phyloP scores from a whole-genome alignment of 2,797 vertebrate genomes.

The Nannoperca obscura region DNA sequence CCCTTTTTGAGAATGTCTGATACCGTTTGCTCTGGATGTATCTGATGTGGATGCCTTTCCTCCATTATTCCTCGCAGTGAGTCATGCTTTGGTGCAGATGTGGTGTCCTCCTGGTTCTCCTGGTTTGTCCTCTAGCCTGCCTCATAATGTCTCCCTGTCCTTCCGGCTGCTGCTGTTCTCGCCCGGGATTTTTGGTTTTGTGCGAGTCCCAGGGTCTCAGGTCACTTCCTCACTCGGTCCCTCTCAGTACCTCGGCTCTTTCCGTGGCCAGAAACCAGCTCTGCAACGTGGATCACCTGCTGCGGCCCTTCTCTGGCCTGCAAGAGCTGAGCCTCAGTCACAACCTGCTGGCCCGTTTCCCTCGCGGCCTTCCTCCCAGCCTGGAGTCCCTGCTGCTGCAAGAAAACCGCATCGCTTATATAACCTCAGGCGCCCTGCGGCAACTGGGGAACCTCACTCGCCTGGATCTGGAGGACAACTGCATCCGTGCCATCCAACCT shows the following conservation, averaged over 20 bases:
- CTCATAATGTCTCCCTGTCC: conserved; percentile 76
- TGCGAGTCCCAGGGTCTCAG: conserved; percentile 86
- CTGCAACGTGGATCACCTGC: conserved; percentile 85
- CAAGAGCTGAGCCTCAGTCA: conserved; percentile 87
- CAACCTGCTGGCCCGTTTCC: conserved; percentile 83
- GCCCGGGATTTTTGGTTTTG: conserved; percentile 77
- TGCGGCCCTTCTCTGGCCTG: conserved; percentile 78
- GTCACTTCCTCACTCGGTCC: conserved; percentile 82
- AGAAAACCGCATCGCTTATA: conserved; percentile 86
- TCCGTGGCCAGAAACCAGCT: conserved; percentile 86
- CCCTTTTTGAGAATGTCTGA: background rate
- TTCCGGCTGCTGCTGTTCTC: conserved; percentile 85
- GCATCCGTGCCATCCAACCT: conserved; percentile 83
- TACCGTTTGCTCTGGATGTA: background rate
- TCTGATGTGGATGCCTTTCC: conserved; percentile 36
- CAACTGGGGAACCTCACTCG: conserved; percentile 84
- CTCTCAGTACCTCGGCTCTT: conserved; percentile 79
- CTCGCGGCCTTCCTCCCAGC: conserved; percentile 85
- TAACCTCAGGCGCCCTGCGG: conserved; percentile 80
- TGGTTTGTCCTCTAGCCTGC: conserved; percentile 65
- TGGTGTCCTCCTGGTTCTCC: conserved; percentile 77
- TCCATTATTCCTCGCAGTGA: conserved; percentile 74
- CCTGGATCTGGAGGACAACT: conserved; percentile 85
- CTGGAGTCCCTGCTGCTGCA: conserved; percentile 85
- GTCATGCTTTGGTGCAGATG: conserved; percentile 80